These are phyloP conservation scores for Drosophila punjabiensis DNA, from an alignment of 1,140 invertebrate species.

Conservation along the genomic window DNA sequence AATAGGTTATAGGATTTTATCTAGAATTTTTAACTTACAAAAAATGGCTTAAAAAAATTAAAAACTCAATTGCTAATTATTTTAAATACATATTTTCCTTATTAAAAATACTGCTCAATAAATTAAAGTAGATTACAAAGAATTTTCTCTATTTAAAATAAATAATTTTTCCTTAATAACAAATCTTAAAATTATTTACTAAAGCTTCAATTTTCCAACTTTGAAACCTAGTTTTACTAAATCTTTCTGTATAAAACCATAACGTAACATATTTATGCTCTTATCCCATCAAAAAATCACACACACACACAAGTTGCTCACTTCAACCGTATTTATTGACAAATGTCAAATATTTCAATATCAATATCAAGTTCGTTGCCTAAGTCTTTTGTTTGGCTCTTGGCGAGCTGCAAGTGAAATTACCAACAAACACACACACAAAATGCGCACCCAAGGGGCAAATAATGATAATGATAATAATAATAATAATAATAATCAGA, in stretches of 20 bases:
- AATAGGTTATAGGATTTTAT: no score
- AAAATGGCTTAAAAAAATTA: no score
- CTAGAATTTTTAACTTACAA: no score
- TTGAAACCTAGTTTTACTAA: background rate
- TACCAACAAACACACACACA: slow-evolving; percentile 42
- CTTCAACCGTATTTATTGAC: slow-evolving; percentile 2
- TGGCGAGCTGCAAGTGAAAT: slow-evolving; percentile 46
- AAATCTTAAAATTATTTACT: background rate
- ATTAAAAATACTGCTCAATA: no score
- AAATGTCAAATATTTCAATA: slow-evolving; percentile 76
- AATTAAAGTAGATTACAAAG: no score
- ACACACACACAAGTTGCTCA: slow-evolving; percentile 1
- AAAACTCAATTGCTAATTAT: no score
- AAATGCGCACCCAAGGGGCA: slow-evolving; percentile 5
- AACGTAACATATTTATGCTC: background rate
- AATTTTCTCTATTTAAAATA: no score
- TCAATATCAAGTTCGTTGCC: slow-evolving; percentile 83
- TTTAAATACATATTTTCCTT: no score
- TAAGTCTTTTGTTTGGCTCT: slow-evolving; percentile 74
- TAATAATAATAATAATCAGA: slow-evolving; percentile 26
- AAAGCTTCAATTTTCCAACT: background rate
- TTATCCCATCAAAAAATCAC: background rate
- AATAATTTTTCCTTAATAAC: background rate
- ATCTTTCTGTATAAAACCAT: background rate
- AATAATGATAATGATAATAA: slow-evolving; percentile 35